Evolutionary conservation across 92 coral and sea anemone species (phyloP).

Genomic region (Metridium senile): DNA sequence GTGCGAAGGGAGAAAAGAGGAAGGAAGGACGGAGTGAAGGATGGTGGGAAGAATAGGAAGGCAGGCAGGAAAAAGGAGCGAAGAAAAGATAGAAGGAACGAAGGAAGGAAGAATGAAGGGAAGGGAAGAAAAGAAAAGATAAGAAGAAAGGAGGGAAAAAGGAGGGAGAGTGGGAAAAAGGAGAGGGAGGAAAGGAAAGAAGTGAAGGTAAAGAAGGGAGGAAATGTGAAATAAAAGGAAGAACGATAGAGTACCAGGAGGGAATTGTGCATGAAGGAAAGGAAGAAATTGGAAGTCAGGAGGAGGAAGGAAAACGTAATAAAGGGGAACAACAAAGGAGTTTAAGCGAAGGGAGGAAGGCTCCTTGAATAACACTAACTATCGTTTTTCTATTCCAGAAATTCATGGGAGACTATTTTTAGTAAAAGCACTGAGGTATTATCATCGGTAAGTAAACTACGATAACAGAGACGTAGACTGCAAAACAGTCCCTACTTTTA

Average conservation of each 20-base stretch:
- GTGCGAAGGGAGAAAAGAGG: no score
- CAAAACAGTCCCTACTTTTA: not conserved
- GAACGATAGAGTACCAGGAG: not conserved
- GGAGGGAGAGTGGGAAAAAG: not conserved
- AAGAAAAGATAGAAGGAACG: no score
- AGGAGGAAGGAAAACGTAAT: no score
- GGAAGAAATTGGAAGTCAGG: not conserved
- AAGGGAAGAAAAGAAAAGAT: not conserved
- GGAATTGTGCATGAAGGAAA: not conserved
- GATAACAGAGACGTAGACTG: not conserved
- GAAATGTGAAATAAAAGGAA: no score
- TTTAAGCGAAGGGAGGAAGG: no score
- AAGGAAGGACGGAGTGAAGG: no score
- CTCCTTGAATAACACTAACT: not conserved
- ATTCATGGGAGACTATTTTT: conserved; percentile 98
- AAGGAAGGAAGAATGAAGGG: not conserved
- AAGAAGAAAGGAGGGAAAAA: not conserved
- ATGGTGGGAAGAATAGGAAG: no score
- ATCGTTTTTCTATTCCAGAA: conserved; percentile 42
- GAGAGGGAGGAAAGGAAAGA: not conserved
- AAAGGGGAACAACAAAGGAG: no score
- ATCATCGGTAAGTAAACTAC: conserved; percentile 66
- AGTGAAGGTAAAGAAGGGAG: not conserved
- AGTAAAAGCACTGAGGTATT: conserved; percentile 94
- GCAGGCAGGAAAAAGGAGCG: no score